Evolutionary conservation across 2,888 invertebrate genomes (phyloP).

Genomic region (Phania funesta): DNA sequence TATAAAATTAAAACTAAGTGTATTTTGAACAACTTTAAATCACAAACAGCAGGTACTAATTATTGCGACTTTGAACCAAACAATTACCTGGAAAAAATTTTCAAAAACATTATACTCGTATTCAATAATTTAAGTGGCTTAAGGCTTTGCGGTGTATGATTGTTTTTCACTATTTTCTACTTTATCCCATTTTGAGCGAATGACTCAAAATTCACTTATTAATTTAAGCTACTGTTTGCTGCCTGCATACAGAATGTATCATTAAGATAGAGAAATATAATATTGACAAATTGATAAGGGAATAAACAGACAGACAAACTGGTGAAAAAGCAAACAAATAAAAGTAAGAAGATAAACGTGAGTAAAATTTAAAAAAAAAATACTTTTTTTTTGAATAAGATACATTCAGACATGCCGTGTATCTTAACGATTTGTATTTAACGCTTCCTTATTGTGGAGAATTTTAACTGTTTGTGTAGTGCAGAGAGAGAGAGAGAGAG

Average conservation of each 20-base stretch:
- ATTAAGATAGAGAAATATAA: conserved; percentile 35
- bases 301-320: background rate
- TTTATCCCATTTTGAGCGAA: conserved; percentile 18
- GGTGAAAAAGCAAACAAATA: background rate
- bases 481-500: no score
- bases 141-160: background rate
- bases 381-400: conserved; percentile 24
- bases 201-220: conserved; percentile 42
- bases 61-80: conserved; percentile 33
- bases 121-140: background rate
- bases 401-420: background rate
- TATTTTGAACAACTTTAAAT: background rate
- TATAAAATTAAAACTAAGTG: background rate
- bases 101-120: background rate
- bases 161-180: conserved; percentile 14
- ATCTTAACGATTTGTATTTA: no score
- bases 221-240: conserved; percentile 2
- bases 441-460: no score
- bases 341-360: conserved; percentile 46
- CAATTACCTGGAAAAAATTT: conserved; percentile 20
- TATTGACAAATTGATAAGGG: conserved; percentile 62
- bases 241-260: conserved; percentile 51
- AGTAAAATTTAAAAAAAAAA: conserved; percentile 44
- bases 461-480: no score
- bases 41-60: conserved; percentile 28